Conservation (phyloP, 2,888 invertebrate genomes). For the Acanthacorydalis orientalis region DNA sequence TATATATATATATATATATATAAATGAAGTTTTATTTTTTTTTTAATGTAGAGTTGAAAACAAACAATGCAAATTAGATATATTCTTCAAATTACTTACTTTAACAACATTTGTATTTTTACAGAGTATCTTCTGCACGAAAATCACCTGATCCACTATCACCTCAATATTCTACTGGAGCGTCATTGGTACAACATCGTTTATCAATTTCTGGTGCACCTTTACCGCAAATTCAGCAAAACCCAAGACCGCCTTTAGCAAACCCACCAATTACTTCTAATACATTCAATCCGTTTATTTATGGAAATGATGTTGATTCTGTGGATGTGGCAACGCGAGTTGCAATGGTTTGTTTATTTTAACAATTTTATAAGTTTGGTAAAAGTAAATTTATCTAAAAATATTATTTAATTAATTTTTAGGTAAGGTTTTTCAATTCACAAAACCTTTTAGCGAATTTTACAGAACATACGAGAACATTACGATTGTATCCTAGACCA, state of each 20-base stretch:
- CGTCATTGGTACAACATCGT: constrained; percentile 6
- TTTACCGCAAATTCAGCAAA: constrained; percentile 22
- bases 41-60: too few species aligned
- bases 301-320: constrained; percentile 89
- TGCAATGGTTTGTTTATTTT: constrained; percentile 59
- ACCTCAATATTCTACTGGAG: neutral
- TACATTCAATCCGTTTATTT: constrained; percentile 71
- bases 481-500: constrained; percentile 90
- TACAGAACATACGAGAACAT: constrained; percentile 90
- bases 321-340: constrained; percentile 97
- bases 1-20: too few species aligned
- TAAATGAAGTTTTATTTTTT: neutral
- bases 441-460: constrained; percentile 94
- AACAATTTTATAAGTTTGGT: neutral
- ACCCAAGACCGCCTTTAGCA: constrained; percentile 30
- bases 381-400: constrained; percentile 1
- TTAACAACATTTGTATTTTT: constrained; percentile 8
- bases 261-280: constrained; percentile 36
- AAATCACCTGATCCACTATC: constrained; percentile 17
- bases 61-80: neutral
- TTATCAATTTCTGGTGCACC: constrained; percentile 13
- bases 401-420: constrained; percentile 14
- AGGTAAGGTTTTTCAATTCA: constrained; percentile 95
- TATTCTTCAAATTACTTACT: neutral
- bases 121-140: constrained; percentile 24